phyloP scores from a whole-genome alignment of 2,797 vertebrate species.

The Nothura maculosa region DNA sequence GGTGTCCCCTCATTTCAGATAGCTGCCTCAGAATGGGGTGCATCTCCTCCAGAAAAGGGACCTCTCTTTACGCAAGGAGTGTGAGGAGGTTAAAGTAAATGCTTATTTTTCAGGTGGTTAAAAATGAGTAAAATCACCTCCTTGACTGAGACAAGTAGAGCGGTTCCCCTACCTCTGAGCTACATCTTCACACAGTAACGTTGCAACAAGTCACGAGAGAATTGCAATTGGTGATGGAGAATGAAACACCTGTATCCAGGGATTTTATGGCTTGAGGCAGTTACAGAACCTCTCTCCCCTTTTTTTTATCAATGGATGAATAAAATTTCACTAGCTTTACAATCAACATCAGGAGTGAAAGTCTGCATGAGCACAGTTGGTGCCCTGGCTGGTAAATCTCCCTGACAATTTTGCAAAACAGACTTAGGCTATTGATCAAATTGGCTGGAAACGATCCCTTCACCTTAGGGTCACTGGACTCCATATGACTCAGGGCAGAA shows the following conservation, averaged over 20 bases:
- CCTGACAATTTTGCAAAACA: constrained; percentile 28
- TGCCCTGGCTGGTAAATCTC: constrained; percentile 36
- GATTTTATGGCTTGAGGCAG: not conserved
- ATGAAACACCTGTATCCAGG: not conserved
- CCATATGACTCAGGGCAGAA: constrained; percentile 27
- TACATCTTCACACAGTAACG: not conserved
- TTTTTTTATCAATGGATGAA: not conserved
- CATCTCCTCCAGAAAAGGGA: not conserved
- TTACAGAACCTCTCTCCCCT: not conserved
- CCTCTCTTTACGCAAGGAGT: not conserved
- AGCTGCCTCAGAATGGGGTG: not conserved
- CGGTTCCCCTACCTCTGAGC: not conserved
- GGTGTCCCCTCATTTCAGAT: fast-evolving
- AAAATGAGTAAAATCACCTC: not conserved
- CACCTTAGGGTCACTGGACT: constrained; percentile 26
- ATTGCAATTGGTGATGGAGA: not conserved
- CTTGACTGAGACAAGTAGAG: not conserved
- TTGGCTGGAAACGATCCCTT: constrained; percentile 30
- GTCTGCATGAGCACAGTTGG: not conserved
- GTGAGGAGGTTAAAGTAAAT: not conserved
- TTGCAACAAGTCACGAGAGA: not conserved
- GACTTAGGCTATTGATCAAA: constrained; percentile 42
- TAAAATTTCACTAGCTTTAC: constrained; percentile 8
- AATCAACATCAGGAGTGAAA: constrained; percentile 16
- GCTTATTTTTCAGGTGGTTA: not conserved